phyloP scores from a whole-genome alignment of 2,113 vertebrate species.

The Sinosuthora webbiana region DNA sequence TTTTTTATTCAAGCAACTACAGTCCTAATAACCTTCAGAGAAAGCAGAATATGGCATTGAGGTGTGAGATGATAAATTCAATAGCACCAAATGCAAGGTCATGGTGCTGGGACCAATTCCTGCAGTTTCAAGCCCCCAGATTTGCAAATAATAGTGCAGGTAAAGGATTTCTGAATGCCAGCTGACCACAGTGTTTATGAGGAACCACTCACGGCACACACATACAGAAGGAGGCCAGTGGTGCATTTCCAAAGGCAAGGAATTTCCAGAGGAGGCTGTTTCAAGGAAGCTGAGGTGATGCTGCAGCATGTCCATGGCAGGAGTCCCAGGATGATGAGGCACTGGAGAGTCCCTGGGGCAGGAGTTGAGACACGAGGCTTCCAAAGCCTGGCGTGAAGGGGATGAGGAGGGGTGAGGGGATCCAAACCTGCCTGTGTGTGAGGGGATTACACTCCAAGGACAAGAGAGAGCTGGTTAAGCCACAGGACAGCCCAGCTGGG shows the following conservation, averaged over 20 bases:
- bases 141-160: background rate
- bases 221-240: background rate
- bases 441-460: background rate
- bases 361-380: rapidly evolving
- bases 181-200: rapidly evolving
- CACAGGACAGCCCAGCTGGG: background rate
- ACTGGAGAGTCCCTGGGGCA: background rate
- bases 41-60: background rate
- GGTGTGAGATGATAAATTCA: background rate
- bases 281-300: background rate
- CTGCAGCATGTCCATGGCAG: background rate
- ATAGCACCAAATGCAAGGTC: background rate
- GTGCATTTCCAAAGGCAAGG: background rate
- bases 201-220: background rate
- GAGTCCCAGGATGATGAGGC: rapidly evolving
- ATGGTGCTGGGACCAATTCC: background rate
- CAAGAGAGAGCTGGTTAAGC: background rate
- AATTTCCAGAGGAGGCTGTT: background rate
- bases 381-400: background rate
- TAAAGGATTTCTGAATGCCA: background rate
- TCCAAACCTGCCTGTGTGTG: background rate
- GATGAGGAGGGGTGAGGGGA: background rate
- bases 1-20: background rate
- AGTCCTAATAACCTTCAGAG: background rate
- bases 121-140: background rate